Percentiles rank a stretch among this genome's conserved stretches.
phyloP scores from a whole-genome alignment of 2,888 invertebrate genomes.

The Stegana nigrithorax region DNA sequence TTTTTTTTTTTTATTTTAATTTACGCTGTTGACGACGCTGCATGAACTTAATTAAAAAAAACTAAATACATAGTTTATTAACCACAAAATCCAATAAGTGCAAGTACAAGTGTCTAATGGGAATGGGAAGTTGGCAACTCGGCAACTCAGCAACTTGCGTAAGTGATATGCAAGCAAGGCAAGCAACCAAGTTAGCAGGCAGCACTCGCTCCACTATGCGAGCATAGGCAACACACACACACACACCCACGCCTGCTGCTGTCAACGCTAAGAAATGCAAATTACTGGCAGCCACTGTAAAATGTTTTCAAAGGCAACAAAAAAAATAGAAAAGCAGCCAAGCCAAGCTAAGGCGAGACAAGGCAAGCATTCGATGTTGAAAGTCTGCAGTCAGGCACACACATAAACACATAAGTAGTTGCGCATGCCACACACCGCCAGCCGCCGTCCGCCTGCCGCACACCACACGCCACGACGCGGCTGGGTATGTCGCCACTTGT shows the following conservation, averaged over 20 bases:
- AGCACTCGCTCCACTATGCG: background rate
- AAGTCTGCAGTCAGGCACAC: slow-evolving; percentile 13
- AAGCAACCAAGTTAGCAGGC: too few species aligned
- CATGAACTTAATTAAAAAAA: slow-evolving; percentile 42
- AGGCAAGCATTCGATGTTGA: background rate
- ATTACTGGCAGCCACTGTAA: slow-evolving; percentile 30
- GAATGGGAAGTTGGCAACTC: slow-evolving; percentile 16
- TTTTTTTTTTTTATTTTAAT: slow-evolving; percentile 29
- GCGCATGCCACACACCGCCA: slow-evolving; percentile 10
- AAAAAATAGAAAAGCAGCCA: background rate
- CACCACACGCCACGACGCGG: slow-evolving; percentile 10
- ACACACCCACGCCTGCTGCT: background rate
- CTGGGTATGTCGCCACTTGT: slow-evolving; percentile 17
- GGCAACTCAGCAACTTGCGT: background rate
- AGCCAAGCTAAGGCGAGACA: background rate
- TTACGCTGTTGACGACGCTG: slow-evolving; percentile 16
- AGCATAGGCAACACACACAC: background rate
- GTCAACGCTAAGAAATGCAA: slow-evolving; percentile 38
- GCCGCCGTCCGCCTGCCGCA: slow-evolving; percentile 17
- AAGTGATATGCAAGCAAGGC: background rate
- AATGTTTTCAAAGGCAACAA: background rate
- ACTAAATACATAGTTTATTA: slow-evolving; percentile 48
- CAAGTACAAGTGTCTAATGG: slow-evolving; percentile 18
- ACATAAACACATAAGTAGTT: slow-evolving; percentile 21
- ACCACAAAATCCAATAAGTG: slow-evolving; percentile 55